Evolutionary conservation across 2,888 invertebrate genomes (phyloP), one percentile per base, ranked within the genome.

Genomic region (Ophioninae sp.): DNA sequence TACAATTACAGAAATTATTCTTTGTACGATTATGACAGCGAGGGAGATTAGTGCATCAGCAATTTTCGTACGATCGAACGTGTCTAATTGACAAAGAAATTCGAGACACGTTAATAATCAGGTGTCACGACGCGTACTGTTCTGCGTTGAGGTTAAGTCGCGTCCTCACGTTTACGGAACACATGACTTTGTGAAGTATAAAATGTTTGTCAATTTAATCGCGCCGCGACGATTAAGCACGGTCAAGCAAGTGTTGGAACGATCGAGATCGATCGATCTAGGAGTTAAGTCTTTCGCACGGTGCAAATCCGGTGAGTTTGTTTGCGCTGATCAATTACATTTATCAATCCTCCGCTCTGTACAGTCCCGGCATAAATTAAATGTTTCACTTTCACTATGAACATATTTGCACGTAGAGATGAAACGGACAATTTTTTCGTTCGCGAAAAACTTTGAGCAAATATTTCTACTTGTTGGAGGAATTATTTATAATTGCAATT

Each of bases 271-370:
- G 39, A 37, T 85, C 72, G 65, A 84, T 75, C 74, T 86, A 81
- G 87, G 87, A 83, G 86, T 87, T 6, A 79, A 85, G 39, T 44
- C 79, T n/a, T 76, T 87, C 30, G 44, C 86, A 37, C 87, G 90
- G 30, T 89, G 83, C 64, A 90, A 89, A 87, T 90, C 91, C 85
- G 89, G 91, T 91, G 80, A 86, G 82, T 74, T 65, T 75, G 21
- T n/a, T 74, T 3, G 30, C 78, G 62, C 21, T 70, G 20, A 69
- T 44, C 56, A 81, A 61, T 39, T 61, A 30, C 61, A 39, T 41
- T 23, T 10, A 13, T 57, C 78, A 20, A 61, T 61, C 73, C 23
- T 64, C 44, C 70, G 39, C 21, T 79, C 77, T 37, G 62, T 21
- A 50, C 56, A 57, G 20, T 74, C 20, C 1, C 20, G 13, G 6